Base-by-base conservation (phyloP, 2,113 vertebrate species). In the Lamprotornis superbus region DNA sequence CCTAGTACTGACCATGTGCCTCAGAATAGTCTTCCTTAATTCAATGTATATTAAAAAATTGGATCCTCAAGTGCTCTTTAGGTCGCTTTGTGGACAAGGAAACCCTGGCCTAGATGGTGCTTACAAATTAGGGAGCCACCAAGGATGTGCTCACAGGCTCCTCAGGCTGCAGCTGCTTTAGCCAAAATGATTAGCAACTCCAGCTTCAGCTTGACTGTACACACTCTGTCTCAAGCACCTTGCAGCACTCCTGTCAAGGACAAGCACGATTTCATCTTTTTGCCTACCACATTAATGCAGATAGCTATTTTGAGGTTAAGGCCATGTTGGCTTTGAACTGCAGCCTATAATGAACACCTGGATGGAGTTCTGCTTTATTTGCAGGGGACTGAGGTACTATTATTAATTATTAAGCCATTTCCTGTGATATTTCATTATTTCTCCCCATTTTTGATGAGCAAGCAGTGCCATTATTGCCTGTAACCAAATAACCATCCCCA, bases 401-500 rank as follows among this genome's bases (percentile, higher is more conserved):
- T 89, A 76, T 83, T 56, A 60, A 94, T 97, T 96, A 91, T 94
- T 93, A 95, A 95, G 87, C 88, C 61, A 95, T 95, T 94, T 96
- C 25, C 90, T 96, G 65, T 89, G 90, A 46, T 89, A 80, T 96
- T 85, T 96, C 83, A 93, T 97, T 94, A 74, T 92, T 97, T 97
- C 18, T 55, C 37, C 53, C 39, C 49, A 60, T 97, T 97, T 97
- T 84, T 97, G 84, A 95, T 97, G 94, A 97, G 84, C 86, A 98
- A 97, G 87, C 82, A 78, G 93, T 95, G 79, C 83, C 94, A 71
- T 97, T 96, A 94, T 90, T 96, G 84, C 88, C 94, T 95, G 67
- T 93, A 97, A 96, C 92, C 79, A 93, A 96, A 97, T 95, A 95
- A 97, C 83, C 57, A 78, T 92, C 90, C 64, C 70, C 93, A 98